These are phyloP conservation scores for Sepiola atlantica DNA, from an alignment of 2,888 invertebrate species.

Conservation along the genomic window DNA sequence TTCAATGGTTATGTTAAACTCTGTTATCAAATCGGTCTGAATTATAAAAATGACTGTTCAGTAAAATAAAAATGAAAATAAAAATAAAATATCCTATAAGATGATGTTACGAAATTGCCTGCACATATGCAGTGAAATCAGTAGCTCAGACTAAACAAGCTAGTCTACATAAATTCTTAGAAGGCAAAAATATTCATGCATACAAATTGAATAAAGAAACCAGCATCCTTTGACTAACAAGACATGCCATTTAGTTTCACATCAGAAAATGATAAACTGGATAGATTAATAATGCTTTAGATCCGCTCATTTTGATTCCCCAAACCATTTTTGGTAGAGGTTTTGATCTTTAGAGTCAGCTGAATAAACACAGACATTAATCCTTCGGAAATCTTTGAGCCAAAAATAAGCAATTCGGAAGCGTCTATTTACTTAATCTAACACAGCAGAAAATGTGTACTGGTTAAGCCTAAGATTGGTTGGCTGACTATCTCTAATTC, in stretches of 20 bases:
- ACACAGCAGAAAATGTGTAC: background rate
- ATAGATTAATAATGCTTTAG: constrained; percentile 32
- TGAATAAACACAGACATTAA: constrained; percentile 32
- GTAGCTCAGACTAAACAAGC: background rate
- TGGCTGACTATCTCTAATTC: background rate
- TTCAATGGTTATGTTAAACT: background rate
- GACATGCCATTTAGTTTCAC: background rate
- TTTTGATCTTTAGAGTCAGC: constrained; percentile 8
- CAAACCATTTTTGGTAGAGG: constrained; percentile 21
- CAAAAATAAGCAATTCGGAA: constrained; percentile 14
- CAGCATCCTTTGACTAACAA: background rate
- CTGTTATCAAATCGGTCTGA: background rate
- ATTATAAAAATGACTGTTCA: background rate
- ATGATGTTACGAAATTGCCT: background rate
- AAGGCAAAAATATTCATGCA: background rate
- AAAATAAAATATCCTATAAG: background rate
- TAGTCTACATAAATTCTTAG: background rate
- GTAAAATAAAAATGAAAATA: background rate
- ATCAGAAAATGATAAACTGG: constrained; percentile 1
- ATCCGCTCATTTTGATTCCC: constrained; percentile 14
- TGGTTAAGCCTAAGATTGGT: background rate
- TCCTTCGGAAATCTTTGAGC: background rate
- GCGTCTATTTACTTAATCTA: constrained; percentile 32
- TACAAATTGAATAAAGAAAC: background rate
- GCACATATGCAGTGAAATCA: background rate